A percentile compares a stretch with the other conserved stretches of the same genome.
Evolutionary conservation across 1,140 invertebrate species (phyloP).

Genomic region (Stegodyphus mimosarum): DNA sequence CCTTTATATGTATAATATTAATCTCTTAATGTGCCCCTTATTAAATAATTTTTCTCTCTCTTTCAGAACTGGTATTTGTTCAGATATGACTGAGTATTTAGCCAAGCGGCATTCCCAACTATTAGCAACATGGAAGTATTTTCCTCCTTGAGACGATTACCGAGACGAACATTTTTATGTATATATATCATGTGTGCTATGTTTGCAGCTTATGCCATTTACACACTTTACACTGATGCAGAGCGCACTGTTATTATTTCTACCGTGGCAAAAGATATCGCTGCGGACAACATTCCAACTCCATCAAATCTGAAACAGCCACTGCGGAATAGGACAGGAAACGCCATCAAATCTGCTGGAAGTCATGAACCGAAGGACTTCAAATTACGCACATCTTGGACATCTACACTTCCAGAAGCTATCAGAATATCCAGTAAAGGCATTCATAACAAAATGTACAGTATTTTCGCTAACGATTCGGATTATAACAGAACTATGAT

Average conservation of each 20-base stretch:
- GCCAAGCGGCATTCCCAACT: background rate
- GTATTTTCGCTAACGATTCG: no score
- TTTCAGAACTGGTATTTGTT: no score
- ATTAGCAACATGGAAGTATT: constrained; percentile 18
- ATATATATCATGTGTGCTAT: constrained; percentile 10
- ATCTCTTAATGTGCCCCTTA: no score
- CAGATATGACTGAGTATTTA: background rate
- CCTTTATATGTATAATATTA: no score
- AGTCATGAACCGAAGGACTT: background rate
- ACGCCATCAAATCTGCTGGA: background rate
- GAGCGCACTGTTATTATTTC: background rate
- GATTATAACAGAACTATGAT: no score
- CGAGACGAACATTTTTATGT: constrained; percentile 11
- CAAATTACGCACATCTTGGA: background rate
- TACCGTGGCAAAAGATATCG: background rate
- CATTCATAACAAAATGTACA: background rate
- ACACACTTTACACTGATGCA: constrained; percentile 18
- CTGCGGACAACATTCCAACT: background rate
- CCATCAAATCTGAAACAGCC: background rate
- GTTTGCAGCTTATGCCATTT: constrained; percentile 17
- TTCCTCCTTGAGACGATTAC: constrained; percentile 17
- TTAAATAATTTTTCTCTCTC: no score
- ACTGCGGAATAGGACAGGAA: background rate
- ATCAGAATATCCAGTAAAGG: background rate
- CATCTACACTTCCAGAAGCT: background rate